Evolutionary conservation across 2,888 invertebrate genomes (phyloP), one percentile per base, ranked within the genome.

Genomic region (Hirtodrosophila duncani): DNA sequence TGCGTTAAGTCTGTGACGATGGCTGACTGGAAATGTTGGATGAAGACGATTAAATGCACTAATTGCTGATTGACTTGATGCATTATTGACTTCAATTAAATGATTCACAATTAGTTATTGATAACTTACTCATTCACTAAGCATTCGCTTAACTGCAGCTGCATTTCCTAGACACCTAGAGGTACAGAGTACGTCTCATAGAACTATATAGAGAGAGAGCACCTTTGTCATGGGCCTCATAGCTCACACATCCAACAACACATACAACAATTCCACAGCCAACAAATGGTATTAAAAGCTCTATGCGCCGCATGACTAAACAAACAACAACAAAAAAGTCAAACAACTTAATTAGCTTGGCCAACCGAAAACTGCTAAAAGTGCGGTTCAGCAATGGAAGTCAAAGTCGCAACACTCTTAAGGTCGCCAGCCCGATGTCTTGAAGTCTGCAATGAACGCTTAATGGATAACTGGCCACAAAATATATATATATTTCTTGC

Each of bases 331-430:
- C 20, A 38, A 36, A 11, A 16, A 44, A 42, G 41, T 53, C 61
- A 64, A 79, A 71, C 56, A 44, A 46, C 72, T 80, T 77, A 80
- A 71, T 71, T 80, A 80, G 80, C 71, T 75, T 36, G 52, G 53
- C 65, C 46, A 55, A 53, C 50, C 43, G 31, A 46, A 53, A 48
- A 41, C 27, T 49, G 56, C 36, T 48, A 52, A 60, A 50, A 52
- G 67, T 27, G 38, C n/a, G 46, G 48, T 30, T 33, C 48, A 16
- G 38, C 70, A 51, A 51, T 51, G 41, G n/a, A 56, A 80, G 55
- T 80, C 81, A 80, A 72, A 80, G 78, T 77, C 71, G 77, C 70
- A 80, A 72, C 68, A 55, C 55, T 63, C 78, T 72, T 72, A 81
- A 72, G 72, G 72, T 81, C 72, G 66, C 44, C 58, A 45, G 53